phyloP scores from a whole-genome alignment of 1,140 invertebrate genomes.

The Cydia pomonella region DNA sequence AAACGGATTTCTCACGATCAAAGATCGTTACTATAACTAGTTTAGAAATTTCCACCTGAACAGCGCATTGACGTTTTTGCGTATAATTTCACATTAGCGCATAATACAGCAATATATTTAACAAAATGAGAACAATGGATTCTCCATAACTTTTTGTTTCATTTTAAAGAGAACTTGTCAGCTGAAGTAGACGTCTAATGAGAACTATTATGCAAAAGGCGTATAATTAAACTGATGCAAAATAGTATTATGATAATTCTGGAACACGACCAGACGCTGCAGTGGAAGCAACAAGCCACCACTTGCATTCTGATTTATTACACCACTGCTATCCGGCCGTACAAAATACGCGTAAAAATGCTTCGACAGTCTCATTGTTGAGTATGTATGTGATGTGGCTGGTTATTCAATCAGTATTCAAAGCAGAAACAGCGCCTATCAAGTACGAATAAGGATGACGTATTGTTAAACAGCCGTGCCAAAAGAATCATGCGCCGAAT shows the following conservation, averaged over 20 bases:
- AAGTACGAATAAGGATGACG: constrained; percentile 64
- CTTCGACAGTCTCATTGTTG: constrained; percentile 24
- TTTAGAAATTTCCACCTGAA: constrained; percentile 42
- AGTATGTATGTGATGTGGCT: constrained; percentile 38
- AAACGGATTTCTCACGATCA: constrained; percentile 61
- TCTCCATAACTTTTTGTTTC: background rate
- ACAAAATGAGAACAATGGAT: constrained; percentile 11
- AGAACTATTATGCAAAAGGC: constrained; percentile 23
- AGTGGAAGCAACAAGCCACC: constrained; percentile 54
- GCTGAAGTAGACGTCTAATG: background rate
- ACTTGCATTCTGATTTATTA: constrained; percentile 67
- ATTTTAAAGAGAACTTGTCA: background rate
- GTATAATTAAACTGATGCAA: constrained; percentile 34
- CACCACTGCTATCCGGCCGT: constrained; percentile 48
- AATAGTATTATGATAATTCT: constrained; percentile 55
- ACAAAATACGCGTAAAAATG: constrained; percentile 41
- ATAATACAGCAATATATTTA: constrained; percentile 20
- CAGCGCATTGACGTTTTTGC: constrained; percentile 9
- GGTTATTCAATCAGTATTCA: constrained; percentile 66
- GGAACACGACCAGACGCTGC: constrained; percentile 59
- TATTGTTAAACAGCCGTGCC: constrained; percentile 66
- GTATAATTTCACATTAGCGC: background rate
- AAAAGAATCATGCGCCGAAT: constrained; percentile 55
- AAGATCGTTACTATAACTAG: constrained; percentile 37
- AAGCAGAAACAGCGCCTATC: constrained; percentile 47